phyloP scores from a whole-genome alignment of 2,113 vertebrate genomes.

The Eudyptes chrysolophus region DNA sequence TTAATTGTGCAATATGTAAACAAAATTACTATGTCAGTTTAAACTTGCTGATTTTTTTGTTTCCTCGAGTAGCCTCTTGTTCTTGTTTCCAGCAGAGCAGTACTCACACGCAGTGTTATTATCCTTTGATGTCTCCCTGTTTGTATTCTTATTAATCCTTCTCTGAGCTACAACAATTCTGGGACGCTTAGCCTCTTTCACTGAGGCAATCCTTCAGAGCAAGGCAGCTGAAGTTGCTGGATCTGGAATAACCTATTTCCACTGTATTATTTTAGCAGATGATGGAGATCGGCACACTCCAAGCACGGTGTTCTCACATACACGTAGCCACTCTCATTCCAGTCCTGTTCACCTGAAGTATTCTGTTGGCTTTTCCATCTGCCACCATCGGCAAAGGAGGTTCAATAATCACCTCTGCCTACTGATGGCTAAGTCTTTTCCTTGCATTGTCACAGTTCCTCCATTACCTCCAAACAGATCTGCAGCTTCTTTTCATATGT shows the following conservation, averaged over 20 bases:
- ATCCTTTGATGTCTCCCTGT: slow-evolving; percentile 34
- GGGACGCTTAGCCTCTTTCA: neutral
- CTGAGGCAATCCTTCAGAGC: neutral
- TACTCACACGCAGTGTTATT: neutral
- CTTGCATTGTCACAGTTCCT: neutral
- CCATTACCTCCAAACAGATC: neutral
- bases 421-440: neutral
- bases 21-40: neutral
- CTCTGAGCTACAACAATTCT: neutral
- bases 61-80: slow-evolving; percentile 15
- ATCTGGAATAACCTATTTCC: slow-evolving; percentile 6
- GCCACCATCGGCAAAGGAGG: neutral
- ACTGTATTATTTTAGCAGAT: neutral
- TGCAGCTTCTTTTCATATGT: neutral
- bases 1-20: slow-evolving; percentile 51
- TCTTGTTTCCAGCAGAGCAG: neutral
- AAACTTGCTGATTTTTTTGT: slow-evolving; percentile 8
- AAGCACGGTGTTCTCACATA: rapidly evolving
- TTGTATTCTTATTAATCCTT: slow-evolving; percentile 11
- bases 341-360: neutral
- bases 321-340: neutral
- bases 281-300: rapidly evolving
- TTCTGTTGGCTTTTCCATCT: neutral
- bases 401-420: neutral
- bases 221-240: neutral